Evolutionary conservation across 2,797 vertebrate genomes (phyloP), one percentile per base, ranked within the genome.

Genomic region (Myripristis murdjan): DNA sequence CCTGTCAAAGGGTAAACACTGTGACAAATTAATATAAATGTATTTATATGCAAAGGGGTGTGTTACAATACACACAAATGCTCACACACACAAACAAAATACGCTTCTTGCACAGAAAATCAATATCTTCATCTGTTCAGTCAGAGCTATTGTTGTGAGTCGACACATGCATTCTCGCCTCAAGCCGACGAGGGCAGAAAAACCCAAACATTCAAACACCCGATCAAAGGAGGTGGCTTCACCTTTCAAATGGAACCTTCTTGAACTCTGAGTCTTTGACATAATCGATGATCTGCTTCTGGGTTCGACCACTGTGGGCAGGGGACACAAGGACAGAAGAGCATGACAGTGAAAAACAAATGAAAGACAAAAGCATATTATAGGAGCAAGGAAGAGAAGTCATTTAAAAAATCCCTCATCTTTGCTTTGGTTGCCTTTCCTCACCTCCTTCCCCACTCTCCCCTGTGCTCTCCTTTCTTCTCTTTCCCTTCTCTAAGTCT

Each of bases 271-370:
- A 96, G 92, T 99, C 98, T 87, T 97, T 99, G 62, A 98, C 96
- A 0, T 97, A 97, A 92, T 99, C 97, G 24, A 99, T 96, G 87
- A 99, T 96, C 89, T 99, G 98, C 93, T 98, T 99, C 94, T 99
- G 98, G 70, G 98, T 99, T 70, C 97, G 96, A 52, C 98, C 98
- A 14, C 98, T 99, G 83, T 35, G 22, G 18, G n/a, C 0, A 37
- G 2, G 70, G 14, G 41, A 18, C 15, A 16, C 43, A n/a, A 14
- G 58, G 28, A 41, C 28, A 33, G 1, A 63, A 12, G 20, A 46
- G 2, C 7, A 44, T 0, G 31, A 61, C 11, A 1, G 56, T 14
- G 44, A 47, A 54, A 24, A 41, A 35, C n/a, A 22, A 7, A 20
- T 31, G 9, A 14, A 12, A 15, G 6, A 7, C 1, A 43, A 18